Evolutionary conservation across 1,140 invertebrate species (phyloP).

Genomic region (Leptopilina boulardi): DNA sequence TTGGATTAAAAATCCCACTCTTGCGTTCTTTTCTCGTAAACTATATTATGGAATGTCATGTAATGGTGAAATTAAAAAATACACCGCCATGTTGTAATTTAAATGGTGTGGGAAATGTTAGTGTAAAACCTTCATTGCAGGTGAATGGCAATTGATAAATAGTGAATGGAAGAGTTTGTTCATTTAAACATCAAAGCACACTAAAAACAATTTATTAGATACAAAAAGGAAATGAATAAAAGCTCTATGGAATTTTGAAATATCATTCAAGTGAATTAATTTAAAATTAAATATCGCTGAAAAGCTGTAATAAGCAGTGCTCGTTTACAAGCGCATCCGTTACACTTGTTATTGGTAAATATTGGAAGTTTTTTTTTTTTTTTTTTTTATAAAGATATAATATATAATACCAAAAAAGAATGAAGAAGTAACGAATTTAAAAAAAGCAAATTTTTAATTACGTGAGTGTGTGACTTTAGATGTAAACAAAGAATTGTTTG

Average conservation of each 20-base stretch:
- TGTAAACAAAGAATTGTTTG: not conserved
- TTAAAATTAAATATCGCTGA: not conserved
- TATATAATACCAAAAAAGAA: not conserved
- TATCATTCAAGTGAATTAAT: not conserved
- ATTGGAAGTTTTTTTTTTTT: too few relatives aligned
- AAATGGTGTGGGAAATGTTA: slow-evolving; percentile 20
- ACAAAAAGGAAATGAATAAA: not conserved
- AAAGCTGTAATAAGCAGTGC: not conserved
- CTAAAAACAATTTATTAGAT: not conserved
- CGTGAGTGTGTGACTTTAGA: too few relatives aligned
- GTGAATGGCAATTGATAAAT: not conserved
- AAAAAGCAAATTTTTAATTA: not conserved
- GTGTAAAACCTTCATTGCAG: not conserved
- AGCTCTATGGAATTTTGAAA: not conserved
- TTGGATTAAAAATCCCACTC: not conserved
- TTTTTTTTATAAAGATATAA: not conserved
- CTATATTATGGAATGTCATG: slow-evolving; percentile 11
- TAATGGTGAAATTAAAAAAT: not conserved
- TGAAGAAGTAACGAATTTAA: not conserved
- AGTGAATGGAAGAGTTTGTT: slow-evolving; percentile 17
- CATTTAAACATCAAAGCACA: not conserved
- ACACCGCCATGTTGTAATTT: slow-evolving; percentile 13
- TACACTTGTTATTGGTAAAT: not conserved
- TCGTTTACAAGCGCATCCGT: not conserved
- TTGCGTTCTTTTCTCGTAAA: not conserved